These are phyloP conservation scores for Ceriagrion tenellum DNA, from an alignment of 2,888 invertebrate species.

Conservation along the genomic window DNA sequence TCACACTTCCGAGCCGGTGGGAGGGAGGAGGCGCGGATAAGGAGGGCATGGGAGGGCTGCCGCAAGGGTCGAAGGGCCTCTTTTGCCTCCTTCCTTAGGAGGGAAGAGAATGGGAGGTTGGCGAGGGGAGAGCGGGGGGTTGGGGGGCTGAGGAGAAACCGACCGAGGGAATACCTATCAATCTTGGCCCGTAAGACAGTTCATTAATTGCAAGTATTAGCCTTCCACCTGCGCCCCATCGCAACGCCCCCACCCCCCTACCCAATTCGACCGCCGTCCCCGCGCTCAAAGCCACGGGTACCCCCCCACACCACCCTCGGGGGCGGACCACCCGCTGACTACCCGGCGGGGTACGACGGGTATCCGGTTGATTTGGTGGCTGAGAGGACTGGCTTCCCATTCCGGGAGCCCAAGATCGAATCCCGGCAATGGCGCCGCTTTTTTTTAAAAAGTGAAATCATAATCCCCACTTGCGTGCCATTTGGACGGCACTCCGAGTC, in stretches of 20 bases:
- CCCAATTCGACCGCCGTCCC: neutral
- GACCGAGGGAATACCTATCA: constrained; percentile 68
- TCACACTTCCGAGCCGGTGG: neutral
- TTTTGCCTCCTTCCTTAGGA: neutral
- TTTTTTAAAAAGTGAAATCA: too few relatives aligned
- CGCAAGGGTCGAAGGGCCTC: neutral
- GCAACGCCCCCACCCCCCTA: neutral
- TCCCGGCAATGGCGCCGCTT: too few relatives aligned
- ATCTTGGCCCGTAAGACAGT: constrained; percentile 69
- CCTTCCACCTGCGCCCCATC: constrained; percentile 66
- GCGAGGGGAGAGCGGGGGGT: neutral
- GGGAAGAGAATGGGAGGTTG: too few relatives aligned
- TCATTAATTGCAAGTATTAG: constrained; percentile 70
- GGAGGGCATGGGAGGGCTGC: neutral
- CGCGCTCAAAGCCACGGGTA: neutral
- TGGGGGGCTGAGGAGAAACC: neutral
- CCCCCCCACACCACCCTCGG: too few relatives aligned
- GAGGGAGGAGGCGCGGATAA: neutral
- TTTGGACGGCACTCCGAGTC: too few relatives aligned
- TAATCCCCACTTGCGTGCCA: too few relatives aligned
- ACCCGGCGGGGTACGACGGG: too few relatives aligned
- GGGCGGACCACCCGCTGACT: too few relatives aligned
- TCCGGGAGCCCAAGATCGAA: too few relatives aligned
- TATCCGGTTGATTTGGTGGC: too few relatives aligned
- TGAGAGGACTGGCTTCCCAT: too few relatives aligned